Percentiles rank a stretch among this genome's conserved stretches.
Conservation (phyloP, 2,797 vertebrate genomes). For the Tenualosa thibaudeaui region DNA sequence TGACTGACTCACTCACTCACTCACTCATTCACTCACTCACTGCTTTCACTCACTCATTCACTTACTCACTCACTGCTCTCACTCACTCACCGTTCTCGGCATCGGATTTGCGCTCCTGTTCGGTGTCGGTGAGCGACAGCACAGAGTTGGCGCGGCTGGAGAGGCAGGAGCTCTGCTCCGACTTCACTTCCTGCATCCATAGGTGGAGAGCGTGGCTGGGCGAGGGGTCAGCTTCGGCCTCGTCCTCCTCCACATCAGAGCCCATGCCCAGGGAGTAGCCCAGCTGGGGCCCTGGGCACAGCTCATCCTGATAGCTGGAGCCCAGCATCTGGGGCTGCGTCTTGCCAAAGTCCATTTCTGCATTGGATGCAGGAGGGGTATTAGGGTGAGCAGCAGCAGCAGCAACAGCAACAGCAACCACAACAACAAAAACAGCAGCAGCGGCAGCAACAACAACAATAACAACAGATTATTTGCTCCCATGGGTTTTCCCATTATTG, state of each 20-base stretch:
- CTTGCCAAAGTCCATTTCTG: constrained; percentile 92
- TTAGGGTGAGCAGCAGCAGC: too few relatives aligned
- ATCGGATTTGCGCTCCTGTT: constrained; percentile 83
- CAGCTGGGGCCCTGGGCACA: constrained; percentile 76
- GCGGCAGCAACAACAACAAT: too few relatives aligned
- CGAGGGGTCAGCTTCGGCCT: constrained; percentile 87
- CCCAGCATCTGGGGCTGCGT: constrained; percentile 78
- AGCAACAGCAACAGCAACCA: neutral
- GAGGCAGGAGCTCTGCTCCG: constrained; percentile 80
- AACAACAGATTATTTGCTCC: too few relatives aligned
- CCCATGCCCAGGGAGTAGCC: constrained; percentile 86
- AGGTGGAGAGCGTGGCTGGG: constrained; percentile 86
- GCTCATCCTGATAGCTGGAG: constrained; percentile 82
- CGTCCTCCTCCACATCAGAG: constrained; percentile 89
- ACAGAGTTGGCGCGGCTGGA: constrained; percentile 83
- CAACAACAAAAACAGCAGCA: too few relatives aligned
- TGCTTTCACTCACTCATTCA: constrained; percentile 64
- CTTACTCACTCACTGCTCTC: neutral
- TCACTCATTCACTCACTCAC: constrained; percentile 62
- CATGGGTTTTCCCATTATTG: too few relatives aligned
- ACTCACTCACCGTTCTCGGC: constrained; percentile 78
- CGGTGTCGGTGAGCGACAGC: constrained; percentile 81
- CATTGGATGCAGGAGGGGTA: constrained; percentile 28
- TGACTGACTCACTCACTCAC: too few relatives aligned
- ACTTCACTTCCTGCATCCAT: constrained; percentile 86